Base-by-base conservation (phyloP, 2,113 vertebrate genomes). In the Eurystomus gularis region DNA sequence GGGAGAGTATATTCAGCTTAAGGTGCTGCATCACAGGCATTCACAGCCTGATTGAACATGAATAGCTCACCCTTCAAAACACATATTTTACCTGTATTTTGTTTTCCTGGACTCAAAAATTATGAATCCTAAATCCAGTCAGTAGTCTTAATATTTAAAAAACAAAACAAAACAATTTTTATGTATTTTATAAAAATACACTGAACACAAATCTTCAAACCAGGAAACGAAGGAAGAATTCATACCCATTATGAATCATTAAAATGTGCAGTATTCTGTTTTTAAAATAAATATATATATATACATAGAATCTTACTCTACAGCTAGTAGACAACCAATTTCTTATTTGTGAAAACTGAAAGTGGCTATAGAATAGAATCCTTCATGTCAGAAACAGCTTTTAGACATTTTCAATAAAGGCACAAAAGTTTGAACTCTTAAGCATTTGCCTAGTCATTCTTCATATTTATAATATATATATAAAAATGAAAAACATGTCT, bases 251-350 rank as follows among this genome's bases (percentile, higher is more conserved):
- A 70, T 26, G 48, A 76, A 65, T 58, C 75, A 37, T 57, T 80
- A 76, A 91, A 96, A 91, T 52, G 48, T 93, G 29, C 35, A 73
- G 70, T 79, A 84, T 75, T n/a, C 4, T 29, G 33, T 0, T 60
- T 79, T 58, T 68, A 7, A 1, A 89, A 96, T 82, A 96, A 77
- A 96, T 91, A 91, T 52, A 92, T 88, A 52, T 54, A 83, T 68
- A 20, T 31, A 96, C 40, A 94, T 76, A 83, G 40, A 61, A 76
- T 69, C 73, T 88, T 90, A 69, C 66, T 72, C 88, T 71, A 87
- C 28, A 73, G 33, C 82, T 68, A 80, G 49, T 25, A 86, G 71
- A 85, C 19, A 91, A 46, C 8, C 65, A 86, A 84, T 64, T 57
- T 82, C 12, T 70, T 91, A 42, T 39, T 42, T 79, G 18, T 40